Evolutionary conservation across 2,888 invertebrate genomes (phyloP).

Genomic region (Ophioninae sp.): DNA sequence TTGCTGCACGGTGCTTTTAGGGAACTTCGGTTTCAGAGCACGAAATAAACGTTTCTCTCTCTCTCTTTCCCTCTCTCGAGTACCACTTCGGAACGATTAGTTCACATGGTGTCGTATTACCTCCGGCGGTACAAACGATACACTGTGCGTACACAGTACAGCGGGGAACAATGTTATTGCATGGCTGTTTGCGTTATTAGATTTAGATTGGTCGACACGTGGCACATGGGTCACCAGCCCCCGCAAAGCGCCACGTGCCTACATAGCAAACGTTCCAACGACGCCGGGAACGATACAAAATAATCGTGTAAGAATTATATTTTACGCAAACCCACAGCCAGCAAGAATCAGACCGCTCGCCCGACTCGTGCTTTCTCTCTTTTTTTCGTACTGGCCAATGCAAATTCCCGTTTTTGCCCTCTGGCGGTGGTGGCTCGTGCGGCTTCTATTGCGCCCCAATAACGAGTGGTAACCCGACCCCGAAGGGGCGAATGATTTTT

Average conservation of each 20-base stretch:
- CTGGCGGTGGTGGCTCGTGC: constrained; percentile 58
- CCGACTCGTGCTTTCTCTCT: constrained; percentile 34
- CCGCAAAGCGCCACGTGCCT: constrained; percentile 58
- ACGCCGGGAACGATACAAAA: constrained; percentile 64
- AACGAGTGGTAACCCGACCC: constrained; percentile 52
- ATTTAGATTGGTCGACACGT: constrained; percentile 79
- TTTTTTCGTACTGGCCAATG: constrained; percentile 50
- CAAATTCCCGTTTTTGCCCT: constrained; percentile 63
- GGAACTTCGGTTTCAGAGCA: no score
- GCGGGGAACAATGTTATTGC: constrained; percentile 72
- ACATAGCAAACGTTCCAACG: constrained; percentile 47
- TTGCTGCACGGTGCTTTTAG: no score
- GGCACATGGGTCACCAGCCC: constrained; percentile 60
- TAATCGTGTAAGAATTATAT: constrained; percentile 64
- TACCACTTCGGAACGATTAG: constrained; percentile 79
- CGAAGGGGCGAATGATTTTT: constrained; percentile 21
- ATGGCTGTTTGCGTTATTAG: constrained; percentile 80
- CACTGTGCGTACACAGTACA: constrained; percentile 55
- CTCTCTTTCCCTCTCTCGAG: constrained; percentile 34
- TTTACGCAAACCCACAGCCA: constrained; percentile 21
- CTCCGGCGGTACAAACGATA: constrained; percentile 68
- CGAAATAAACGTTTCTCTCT: no score
- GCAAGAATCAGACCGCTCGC: constrained; percentile 19
- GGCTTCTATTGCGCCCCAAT: constrained; percentile 62
- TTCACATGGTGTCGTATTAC: constrained; percentile 80